Percentiles rank a stretch among this genome's conserved stretches.
phyloP scores from a whole-genome alignment of 2,888 invertebrate genomes.

The Drosophila helvetica region DNA sequence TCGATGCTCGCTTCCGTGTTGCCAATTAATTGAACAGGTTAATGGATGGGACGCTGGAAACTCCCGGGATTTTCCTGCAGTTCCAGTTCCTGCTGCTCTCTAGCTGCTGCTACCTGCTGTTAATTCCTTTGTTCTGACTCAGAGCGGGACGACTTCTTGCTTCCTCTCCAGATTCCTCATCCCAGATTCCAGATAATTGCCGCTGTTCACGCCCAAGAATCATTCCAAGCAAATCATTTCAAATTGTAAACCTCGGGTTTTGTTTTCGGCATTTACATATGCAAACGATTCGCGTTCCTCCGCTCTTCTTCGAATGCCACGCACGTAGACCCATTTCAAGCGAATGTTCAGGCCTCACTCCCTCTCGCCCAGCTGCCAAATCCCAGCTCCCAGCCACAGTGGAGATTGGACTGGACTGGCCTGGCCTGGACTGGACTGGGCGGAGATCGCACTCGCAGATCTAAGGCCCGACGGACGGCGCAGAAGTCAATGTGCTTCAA shows the following conservation, averaged over 20 bases:
- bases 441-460: slow-evolving; percentile 44
- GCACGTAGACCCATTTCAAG: slow-evolving; percentile 70
- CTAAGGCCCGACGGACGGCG: slow-evolving; percentile 24
- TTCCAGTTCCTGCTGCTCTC: slow-evolving; percentile 41
- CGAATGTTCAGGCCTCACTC: slow-evolving; percentile 59
- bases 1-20: slow-evolving; percentile 60
- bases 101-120: not conserved
- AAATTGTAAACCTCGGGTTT: slow-evolving; percentile 45
- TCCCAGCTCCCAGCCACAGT: not conserved
- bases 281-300: slow-evolving; percentile 35
- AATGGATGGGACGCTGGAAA: slow-evolving; percentile 32
- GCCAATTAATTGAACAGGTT: slow-evolving; percentile 52
- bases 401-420: slow-evolving; percentile 2
- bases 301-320: slow-evolving; percentile 56
- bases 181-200: not conserved
- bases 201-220: not conserved
- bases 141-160: not conserved
- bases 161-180: not conserved
- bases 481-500: slow-evolving; percentile 45
- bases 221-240: slow-evolving; percentile 18
- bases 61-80: slow-evolving; percentile 37
- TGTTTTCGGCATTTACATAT: slow-evolving; percentile 58
- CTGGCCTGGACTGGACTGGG: not conserved
- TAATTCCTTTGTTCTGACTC: slow-evolving; percentile 21
- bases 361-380: slow-evolving; percentile 23